Conservation (phyloP, 2,888 invertebrate species). For the Chloromyia formosa region DNA sequence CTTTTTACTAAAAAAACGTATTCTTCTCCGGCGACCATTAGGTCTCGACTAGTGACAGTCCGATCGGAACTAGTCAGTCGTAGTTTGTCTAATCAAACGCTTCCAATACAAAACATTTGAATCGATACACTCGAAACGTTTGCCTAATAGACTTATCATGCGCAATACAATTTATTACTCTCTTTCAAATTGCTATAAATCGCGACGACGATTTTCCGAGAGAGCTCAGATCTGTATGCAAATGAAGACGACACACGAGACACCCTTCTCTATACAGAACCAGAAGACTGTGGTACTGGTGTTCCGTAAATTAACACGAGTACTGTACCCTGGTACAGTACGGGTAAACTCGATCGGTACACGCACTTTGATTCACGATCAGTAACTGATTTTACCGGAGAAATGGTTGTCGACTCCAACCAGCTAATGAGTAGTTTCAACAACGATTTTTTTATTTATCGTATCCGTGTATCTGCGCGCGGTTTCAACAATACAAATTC, state of each 20-base stretch:
- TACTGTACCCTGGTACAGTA: slow-evolving; percentile 17
- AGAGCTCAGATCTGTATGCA: no score
- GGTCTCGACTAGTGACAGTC: no score
- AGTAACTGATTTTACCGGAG: slow-evolving; percentile 40
- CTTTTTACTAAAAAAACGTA: no score
- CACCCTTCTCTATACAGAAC: no score
- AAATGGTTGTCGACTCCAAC: background rate
- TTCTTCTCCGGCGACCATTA: no score
- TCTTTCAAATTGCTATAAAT: no score
- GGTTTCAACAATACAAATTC: no score
- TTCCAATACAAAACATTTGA: background rate
- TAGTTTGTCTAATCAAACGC: no score
- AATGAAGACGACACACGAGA: no score
- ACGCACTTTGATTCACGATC: slow-evolving; percentile 47
- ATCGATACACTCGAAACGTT: slow-evolving; percentile 1
- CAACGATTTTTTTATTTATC: background rate
- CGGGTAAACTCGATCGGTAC: slow-evolving; percentile 16
- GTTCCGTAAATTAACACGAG: slow-evolving; percentile 20
- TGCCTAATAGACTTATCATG: slow-evolving; percentile 24
- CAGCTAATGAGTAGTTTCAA: slow-evolving; percentile 20
- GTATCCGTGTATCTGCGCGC: no score
- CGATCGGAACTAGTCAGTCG: no score
- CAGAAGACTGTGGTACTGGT: background rate
- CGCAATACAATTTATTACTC: slow-evolving; percentile 15
- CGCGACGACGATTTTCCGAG: no score